Conservation (phyloP, 2,113 vertebrate species). For the Tychaedon coryphoeus region DNA sequence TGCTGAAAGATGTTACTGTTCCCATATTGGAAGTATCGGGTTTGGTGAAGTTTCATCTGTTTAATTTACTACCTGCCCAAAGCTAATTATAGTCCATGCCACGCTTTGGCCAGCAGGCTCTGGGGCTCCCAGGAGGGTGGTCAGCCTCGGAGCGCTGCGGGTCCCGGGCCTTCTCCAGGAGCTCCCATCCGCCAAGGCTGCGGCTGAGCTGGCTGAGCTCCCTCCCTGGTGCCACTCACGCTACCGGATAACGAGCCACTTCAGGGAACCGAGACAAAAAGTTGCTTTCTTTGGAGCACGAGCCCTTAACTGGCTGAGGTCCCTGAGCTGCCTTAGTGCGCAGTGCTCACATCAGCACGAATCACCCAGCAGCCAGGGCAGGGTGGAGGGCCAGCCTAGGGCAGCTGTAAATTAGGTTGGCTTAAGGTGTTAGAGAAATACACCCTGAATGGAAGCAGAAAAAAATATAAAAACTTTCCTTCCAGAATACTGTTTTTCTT, state of each 20-base stretch:
- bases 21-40: background rate
- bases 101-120: background rate
- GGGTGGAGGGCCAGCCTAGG: background rate
- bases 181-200: background rate
- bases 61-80: background rate
- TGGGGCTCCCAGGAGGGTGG: background rate
- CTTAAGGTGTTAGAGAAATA: background rate
- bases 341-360: background rate
- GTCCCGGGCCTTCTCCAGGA: background rate
- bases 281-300: conserved; percentile 42
- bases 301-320: background rate
- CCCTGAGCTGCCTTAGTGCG: background rate
- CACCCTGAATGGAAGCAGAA: background rate
- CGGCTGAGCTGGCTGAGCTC: background rate
- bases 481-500: background rate
- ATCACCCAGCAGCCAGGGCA: background rate
- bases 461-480: background rate
- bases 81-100: background rate
- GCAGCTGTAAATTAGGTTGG: background rate
- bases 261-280: conserved; percentile 4
- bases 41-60: background rate
- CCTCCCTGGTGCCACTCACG: background rate
- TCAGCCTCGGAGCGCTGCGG: background rate
- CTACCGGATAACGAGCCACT: background rate
- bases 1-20: conserved; percentile 5